These are phyloP conservation scores for Mareca strepera DNA, from an alignment of 2,797 vertebrate species.

Conservation along the genomic window DNA sequence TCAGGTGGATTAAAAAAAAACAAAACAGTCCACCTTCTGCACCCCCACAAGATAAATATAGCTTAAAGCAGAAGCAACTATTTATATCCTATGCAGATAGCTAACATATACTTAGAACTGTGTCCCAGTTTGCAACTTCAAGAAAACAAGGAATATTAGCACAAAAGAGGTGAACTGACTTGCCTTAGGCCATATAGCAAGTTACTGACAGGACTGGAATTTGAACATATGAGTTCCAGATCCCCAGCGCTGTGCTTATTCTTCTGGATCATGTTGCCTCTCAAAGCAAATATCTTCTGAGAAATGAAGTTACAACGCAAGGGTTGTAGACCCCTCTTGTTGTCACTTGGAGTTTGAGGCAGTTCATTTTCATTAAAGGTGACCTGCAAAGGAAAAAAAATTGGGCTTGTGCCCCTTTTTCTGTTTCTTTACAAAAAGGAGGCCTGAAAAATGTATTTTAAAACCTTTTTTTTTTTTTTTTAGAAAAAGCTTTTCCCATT, in stretches of 20 bases:
- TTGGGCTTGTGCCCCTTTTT: conserved; percentile 26
- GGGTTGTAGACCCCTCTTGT: conserved; percentile 8
- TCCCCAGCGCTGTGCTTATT: not conserved
- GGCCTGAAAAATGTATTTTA: not conserved
- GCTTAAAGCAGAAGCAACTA: conserved; percentile 23
- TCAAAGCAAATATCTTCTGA: conserved; percentile 28
- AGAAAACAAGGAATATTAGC: conserved; percentile 8
- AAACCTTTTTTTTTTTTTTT: not conserved
- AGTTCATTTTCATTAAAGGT: conserved; percentile 18
- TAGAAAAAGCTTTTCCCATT: not conserved
- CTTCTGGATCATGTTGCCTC: not conserved
- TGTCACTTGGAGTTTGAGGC: not conserved
- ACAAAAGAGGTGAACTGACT: not conserved
- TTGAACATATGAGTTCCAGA: conserved; percentile 21
- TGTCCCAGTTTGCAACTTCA: conserved; percentile 7
- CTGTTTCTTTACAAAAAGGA: conserved; percentile 16
- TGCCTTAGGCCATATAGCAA: conserved; percentile 34
- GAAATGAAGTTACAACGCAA: conserved; percentile 39
- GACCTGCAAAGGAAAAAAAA: conserved; percentile 8
- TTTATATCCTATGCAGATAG: not conserved
- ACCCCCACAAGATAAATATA: not conserved
- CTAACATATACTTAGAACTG: not conserved
- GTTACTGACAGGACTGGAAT: conserved; percentile 46
- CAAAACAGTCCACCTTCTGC: not conserved
- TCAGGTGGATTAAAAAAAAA: not conserved